A percentile compares a stretch with the other conserved stretches of the same genome.
Conservation (phyloP, 2,888 invertebrate genomes). For the Bellardia bayeri region DNA sequence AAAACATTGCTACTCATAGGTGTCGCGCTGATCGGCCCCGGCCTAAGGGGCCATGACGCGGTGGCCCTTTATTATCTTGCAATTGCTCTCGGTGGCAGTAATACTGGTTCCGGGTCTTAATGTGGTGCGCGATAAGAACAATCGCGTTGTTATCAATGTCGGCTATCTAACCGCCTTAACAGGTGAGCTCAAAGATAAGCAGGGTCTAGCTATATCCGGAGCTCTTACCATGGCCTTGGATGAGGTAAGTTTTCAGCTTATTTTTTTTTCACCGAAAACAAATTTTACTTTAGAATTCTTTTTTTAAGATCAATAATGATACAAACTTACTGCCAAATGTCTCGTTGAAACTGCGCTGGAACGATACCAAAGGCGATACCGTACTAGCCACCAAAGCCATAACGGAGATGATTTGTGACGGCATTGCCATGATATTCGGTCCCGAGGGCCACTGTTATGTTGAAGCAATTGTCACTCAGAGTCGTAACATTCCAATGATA, state of each 20-base stretch:
- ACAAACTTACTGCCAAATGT: constrained; percentile 90
- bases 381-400: constrained; percentile 92
- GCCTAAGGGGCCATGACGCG: constrained; percentile 85
- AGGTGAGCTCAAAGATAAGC: constrained; percentile 90
- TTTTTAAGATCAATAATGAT: constrained; percentile 89
- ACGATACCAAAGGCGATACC: constrained; percentile 94
- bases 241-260: constrained; percentile 85
- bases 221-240: constrained; percentile 95
- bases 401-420: constrained; percentile 95
- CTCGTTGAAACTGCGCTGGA: constrained; percentile 89
- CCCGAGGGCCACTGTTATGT: constrained; percentile 97
- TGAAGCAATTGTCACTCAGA: constrained; percentile 97
- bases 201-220: constrained; percentile 95
- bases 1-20: constrained; percentile 85
- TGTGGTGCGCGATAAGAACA: constrained; percentile 82
- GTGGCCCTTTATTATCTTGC: constrained; percentile 86
- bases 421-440: constrained; percentile 96
- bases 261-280: too few relatives aligned
- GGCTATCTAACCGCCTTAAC: constrained; percentile 94
- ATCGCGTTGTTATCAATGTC: constrained; percentile 87
- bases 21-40: constrained; percentile 88
- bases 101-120: constrained; percentile 85
- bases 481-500: constrained; percentile 97
- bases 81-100: constrained; percentile 88
- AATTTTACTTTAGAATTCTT: background rate